Percentiles rank a stretch among this genome's conserved stretches.
Conservation (phyloP, 2,797 vertebrate genomes). For the Platalea minor region DNA sequence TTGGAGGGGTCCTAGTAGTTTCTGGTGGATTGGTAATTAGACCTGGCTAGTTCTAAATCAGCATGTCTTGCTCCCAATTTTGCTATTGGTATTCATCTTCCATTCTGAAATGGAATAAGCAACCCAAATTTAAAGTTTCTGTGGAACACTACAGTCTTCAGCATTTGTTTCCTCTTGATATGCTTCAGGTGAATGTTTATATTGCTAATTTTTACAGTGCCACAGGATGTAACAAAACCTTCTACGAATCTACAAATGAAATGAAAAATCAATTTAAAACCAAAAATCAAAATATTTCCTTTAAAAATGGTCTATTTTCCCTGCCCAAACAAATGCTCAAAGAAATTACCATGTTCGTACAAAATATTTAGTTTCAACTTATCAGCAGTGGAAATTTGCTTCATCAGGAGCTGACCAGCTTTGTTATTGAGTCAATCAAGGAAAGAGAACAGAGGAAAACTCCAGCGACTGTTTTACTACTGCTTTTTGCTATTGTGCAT, state of each 20-base stretch:
- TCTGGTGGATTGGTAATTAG: not conserved
- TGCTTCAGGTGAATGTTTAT: not conserved
- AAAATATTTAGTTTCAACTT: not conserved
- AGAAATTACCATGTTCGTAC: not conserved
- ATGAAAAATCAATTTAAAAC: not conserved
- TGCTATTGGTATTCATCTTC: not conserved
- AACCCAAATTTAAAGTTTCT: not conserved
- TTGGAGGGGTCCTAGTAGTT: not conserved
- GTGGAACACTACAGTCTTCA: not conserved
- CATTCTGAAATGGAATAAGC: not conserved
- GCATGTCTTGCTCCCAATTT: not conserved
- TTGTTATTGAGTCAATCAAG: not conserved
- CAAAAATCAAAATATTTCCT: not conserved
- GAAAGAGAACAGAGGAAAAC: not conserved
- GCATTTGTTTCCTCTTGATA: not conserved
- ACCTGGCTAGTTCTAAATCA: not conserved
- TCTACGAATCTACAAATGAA: not conserved
- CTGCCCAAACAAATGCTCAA: not conserved
- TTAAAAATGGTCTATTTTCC: not conserved
- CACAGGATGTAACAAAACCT: not conserved
- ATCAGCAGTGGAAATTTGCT: not conserved
- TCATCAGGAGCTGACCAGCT: not conserved
- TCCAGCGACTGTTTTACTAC: not conserved
- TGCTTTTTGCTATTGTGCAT: not conserved
- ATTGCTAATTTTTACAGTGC: not conserved